Base-by-base conservation (phyloP, 2,888 invertebrate species). In the Metacarcinus magister region DNA sequence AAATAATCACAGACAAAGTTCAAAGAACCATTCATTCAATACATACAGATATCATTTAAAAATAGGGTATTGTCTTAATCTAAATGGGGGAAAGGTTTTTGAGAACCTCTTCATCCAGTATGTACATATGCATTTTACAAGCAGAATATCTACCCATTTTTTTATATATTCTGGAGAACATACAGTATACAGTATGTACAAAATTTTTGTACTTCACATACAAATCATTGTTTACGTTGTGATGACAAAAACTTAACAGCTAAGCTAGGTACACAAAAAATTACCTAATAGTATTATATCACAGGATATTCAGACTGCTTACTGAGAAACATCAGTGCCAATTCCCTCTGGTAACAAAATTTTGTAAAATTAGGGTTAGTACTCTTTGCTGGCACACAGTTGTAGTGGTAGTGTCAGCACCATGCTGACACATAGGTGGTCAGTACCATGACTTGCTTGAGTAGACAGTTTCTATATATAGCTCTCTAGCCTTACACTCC, bases 1-100 rank as follows among this genome's bases (percentile, higher is more conserved):
- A 67, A 16, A 23, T 67, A 89, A 89, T 89, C 89, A 39, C 43
- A 89, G 89, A 43, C 89, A 89, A 67, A n/a, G 89, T 43, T 89
- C 89, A 28, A 23, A 32, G 39, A 3, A 5, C 89, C 89, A 39
- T 43, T 89, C 43, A 23, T 90, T 43, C 23, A 13, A 43, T 43
- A 43, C 23, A 44, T 44, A 90, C 43, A 90, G 39, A 44, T 90
- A 90, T n/a, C 43, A 39, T 75, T 75, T 3, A 82, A 8, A 82
- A 39, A 87, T 16, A 87, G 5, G 87, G 32, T 0, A 16, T 87
- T 16, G 32, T 39, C 4, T n/a, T 16, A 87, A 87, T 39, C 2
- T 3, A 87, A 4, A 87, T 39, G 39, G 39, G 19, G 87, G 7
- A 39, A 87, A 75, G 28, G 23, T 87, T 19, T 39, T 10, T 19